Evolutionary conservation across 2,113 vertebrate genomes (phyloP), one percentile per base, ranked within the genome.

Genomic region (Gavialis gangeticus): DNA sequence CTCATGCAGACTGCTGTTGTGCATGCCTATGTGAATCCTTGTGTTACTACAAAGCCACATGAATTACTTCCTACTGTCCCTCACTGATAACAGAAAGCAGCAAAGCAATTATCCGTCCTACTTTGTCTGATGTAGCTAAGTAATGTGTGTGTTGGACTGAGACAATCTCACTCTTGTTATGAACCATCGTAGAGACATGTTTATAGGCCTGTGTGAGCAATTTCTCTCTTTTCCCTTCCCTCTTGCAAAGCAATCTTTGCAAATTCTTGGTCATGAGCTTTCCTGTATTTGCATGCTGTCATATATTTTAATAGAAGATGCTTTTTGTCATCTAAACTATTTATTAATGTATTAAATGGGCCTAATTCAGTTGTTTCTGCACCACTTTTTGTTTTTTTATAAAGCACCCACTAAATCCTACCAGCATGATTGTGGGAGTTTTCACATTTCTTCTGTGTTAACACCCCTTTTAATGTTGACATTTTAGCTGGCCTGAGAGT

Each of bases 141-240:
- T 85, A 89, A 90, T 76, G 77, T 85, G 24, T 83, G 57, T 60
- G 82, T 75, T 88, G 79, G 56, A 94, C 75, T 76, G 56, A 92
- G 90, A 73, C 83, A 80, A 91, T 94, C 78, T 88, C 66, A 88
- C n/a, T 34, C 46, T 24, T 66, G 89, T 88, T 75, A 88, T 87
- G 75, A 96, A 59, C 75, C 67, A 69, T 34, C 73, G 56, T 9
- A 57, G 82, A 89, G 73, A 75, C 15, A 93, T 93, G 22, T 84
- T 63, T 84, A 37, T 34, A 90, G 93, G 87, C 80, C 92, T 89
- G n/a, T 87, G 92, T 73, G 64, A 82, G 12, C 69, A 81, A 12
- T 67, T 93, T 28, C 60, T 89, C 60, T 56, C n/a, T 73, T 46
- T 87, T 55, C n/a, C 59, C 28, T 88, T 84, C 54, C 30, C 4